Evolutionary conservation across 1,140 invertebrate species (phyloP), one percentile per base, ranked within the genome.

Genomic region (Akabosia matsudoensis): DNA sequence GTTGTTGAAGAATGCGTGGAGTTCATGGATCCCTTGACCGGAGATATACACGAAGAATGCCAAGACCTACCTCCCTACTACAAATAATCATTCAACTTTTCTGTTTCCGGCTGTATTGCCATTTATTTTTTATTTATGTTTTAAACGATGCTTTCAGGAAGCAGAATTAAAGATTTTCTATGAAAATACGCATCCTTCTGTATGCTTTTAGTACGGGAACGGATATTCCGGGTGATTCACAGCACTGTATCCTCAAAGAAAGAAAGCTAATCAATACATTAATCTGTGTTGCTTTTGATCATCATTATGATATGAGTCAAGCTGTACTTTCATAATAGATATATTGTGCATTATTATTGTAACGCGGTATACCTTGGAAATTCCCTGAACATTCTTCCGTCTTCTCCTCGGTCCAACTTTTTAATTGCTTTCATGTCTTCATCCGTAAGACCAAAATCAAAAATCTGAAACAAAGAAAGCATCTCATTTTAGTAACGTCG

Each of bases 361-460:
- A 52, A n/a, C n/a, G n/a, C n/a, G n/a, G 22, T 13, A 70, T 34
- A 72, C 70, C 70, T 51, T 37, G 70, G 70, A 26, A 72, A 72
- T 45, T 51, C 37, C n/a, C 61, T 2, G 81, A 91, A 88, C 7
- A 91, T 86, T 37, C 90, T 85, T 33, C 87, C 89, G 14, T 82
- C 74, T 74, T 84, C 82, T n/a, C 89, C 90, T 81, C 86, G 85
- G 81, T 94, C 90, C 45, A 90, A 82, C 0, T 61, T 76, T 76
- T 86, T 84, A n/a, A 91, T 77, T 26, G 80, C 56, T 26, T 85
- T 78, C 79, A 90, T 85, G 64, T 90, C 88, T 1, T 87, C 84
- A 18, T 84, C 78, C 10, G 78, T 85, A 18, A 91, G 81, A 72
- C 85, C 82, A 82, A 90, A 90, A 83, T 89, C 86, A 76, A 89